Evolutionary conservation across 2,888 invertebrate species (phyloP).

Genomic region (Hirtodrosophila alboralis): DNA sequence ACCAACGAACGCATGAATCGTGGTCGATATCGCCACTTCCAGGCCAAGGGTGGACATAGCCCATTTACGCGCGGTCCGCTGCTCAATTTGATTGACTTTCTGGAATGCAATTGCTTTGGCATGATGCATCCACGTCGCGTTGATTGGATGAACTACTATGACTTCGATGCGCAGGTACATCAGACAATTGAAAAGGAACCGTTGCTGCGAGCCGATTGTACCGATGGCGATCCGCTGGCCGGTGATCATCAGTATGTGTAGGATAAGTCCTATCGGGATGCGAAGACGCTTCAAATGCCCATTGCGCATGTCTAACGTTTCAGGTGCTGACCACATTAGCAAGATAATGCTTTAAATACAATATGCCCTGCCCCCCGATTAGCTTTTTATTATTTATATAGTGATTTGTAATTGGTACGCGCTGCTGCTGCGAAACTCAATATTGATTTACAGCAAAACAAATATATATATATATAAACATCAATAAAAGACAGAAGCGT

Average conservation of each 20-base stretch:
- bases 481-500: constrained; percentile 68
- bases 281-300: constrained; percentile 82
- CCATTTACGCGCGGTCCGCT: constrained; percentile 93
- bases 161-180: constrained; percentile 86
- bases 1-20: constrained; percentile 99
- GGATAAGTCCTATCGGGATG: constrained; percentile 83
- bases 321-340: constrained; percentile 19
- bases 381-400: constrained; percentile 53
- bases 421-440: constrained; percentile 55
- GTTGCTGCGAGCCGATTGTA: constrained; percentile 84
- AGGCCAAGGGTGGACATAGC: constrained; percentile 88
- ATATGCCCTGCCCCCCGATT: constrained; percentile 48
- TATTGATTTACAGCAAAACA: constrained; percentile 23
- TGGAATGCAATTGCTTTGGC: constrained; percentile 91
- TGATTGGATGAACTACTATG: constrained; percentile 91
- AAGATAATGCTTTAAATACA: constrained; percentile 51
- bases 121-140: constrained; percentile 88
- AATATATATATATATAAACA: constrained; percentile 20
- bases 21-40: constrained; percentile 92
- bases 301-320: constrained; percentile 80
- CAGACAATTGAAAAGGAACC: constrained; percentile 87
- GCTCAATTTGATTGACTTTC: constrained; percentile 93
- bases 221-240: constrained; percentile 83
- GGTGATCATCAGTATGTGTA: constrained; percentile 90
- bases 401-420: constrained; percentile 57